Conservation (phyloP, 2,888 invertebrate genomes). For the Acrobasis suavella region DNA sequence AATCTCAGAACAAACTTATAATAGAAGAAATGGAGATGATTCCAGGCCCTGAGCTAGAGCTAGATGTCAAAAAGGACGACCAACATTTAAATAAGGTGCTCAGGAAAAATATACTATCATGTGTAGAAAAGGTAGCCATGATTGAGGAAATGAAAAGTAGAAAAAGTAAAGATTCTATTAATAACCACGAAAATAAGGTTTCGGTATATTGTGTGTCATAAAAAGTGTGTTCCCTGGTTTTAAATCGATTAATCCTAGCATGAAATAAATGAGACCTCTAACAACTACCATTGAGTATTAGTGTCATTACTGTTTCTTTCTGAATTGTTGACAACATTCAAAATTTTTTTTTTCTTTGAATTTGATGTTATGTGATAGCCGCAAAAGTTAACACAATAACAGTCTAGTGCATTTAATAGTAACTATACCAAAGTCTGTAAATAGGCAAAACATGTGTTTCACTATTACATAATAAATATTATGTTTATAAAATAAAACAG, state of each 20-base stretch:
- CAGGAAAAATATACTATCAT: constrained; percentile 70
- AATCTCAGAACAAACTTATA: constrained; percentile 37
- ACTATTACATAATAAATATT: constrained; percentile 5
- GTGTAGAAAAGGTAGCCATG: constrained; percentile 71
- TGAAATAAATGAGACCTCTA: constrained; percentile 44
- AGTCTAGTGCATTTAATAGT: not conserved
- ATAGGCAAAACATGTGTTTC: not conserved
- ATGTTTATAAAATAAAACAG: constrained; percentile 26
- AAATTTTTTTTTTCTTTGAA: no score
- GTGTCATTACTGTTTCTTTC: no score
- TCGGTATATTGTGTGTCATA: constrained; percentile 63
- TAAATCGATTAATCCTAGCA: constrained; percentile 50
- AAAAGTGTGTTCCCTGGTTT: constrained; percentile 59
- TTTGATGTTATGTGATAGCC: constrained; percentile 8
- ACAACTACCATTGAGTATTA: constrained; percentile 17
- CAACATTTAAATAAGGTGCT: constrained; percentile 63
- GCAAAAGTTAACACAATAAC: constrained; percentile 12
- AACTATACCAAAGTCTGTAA: not conserved
- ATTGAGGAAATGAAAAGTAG: constrained; percentile 72
- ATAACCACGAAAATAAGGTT: constrained; percentile 61
- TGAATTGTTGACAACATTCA: no score
- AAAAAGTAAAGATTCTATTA: constrained; percentile 47
- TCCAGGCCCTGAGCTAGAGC: constrained; percentile 37
- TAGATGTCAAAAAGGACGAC: constrained; percentile 52
- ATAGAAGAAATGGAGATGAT: constrained; percentile 51